Evolutionary conservation across 2,113 vertebrate species (phyloP).

Genomic region (Plectropomus leopardus): DNA sequence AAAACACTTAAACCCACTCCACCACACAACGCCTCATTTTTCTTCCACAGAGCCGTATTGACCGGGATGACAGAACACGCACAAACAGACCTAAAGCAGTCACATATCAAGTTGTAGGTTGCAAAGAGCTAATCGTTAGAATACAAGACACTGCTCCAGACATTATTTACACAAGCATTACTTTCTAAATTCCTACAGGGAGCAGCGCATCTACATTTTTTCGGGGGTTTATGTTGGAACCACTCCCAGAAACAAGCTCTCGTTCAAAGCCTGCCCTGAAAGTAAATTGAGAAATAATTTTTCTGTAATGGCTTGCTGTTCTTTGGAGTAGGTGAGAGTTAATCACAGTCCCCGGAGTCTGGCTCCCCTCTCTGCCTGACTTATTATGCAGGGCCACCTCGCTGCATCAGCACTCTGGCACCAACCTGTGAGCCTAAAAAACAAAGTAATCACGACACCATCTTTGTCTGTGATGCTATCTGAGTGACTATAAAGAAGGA

Average conservation of each 20-base stretch:
- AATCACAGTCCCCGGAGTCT: constrained; percentile 59
- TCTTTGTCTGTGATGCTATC: constrained; percentile 52
- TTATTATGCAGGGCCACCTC: constrained; percentile 58
- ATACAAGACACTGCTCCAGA: constrained; percentile 43
- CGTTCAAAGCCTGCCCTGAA: constrained; percentile 42
- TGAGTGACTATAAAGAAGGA: constrained; percentile 5
- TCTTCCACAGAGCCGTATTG: constrained; percentile 41
- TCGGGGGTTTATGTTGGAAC: constrained; percentile 72
- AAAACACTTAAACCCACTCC: constrained; percentile 49
- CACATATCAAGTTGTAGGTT: constrained; percentile 16
- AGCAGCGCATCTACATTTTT: constrained; percentile 63
- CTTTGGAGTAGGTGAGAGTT: constrained; percentile 66
- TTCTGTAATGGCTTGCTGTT: constrained; percentile 67
- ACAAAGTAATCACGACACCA: constrained; percentile 45
- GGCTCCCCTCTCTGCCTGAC: constrained; percentile 42
- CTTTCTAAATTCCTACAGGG: constrained; percentile 34
- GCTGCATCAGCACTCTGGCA: constrained; percentile 50
- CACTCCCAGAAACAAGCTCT: constrained; percentile 63
- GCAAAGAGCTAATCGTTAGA: constrained; percentile 35
- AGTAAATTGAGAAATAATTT: constrained; percentile 75
- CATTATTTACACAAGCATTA: constrained; percentile 71
- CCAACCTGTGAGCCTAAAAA: constrained; percentile 31
- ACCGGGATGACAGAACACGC: constrained; percentile 9
- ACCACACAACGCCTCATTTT: constrained; percentile 23
- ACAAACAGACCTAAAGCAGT: constrained; percentile 38